Conservation (phyloP, 2,888 invertebrate species). For the Apamea sordens region DNA sequence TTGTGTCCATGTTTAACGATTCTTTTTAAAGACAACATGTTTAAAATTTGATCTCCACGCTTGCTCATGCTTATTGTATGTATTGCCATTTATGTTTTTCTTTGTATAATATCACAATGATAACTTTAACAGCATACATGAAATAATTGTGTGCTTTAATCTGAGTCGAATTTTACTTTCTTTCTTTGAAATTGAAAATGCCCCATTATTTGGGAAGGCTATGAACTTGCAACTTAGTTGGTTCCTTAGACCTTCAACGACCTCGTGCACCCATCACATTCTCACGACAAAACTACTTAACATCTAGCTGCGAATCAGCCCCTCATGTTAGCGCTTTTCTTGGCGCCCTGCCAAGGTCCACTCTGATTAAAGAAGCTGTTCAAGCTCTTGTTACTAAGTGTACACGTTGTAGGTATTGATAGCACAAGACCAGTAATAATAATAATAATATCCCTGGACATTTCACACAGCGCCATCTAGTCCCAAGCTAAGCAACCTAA, state of each 20-base stretch:
- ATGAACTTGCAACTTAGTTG: neutral
- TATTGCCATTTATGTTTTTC: too few species aligned
- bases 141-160: neutral
- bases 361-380: constrained; percentile 46
- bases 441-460: too few species aligned
- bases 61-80: neutral
- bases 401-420: constrained; percentile 10
- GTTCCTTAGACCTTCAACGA: neutral
- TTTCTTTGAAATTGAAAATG: neutral
- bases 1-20: neutral
- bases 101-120: neutral
- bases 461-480: too few species aligned
- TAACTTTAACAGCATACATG: neutral
- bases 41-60: too few species aligned
- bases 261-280: neutral
- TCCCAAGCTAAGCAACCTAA: too few species aligned
- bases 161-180: neutral
- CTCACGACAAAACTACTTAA: constrained; percentile 30
- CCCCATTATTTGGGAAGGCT: neutral
- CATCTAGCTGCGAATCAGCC: constrained; percentile 24
- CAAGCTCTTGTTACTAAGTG: constrained; percentile 31
- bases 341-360: constrained; percentile 51
- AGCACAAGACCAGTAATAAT: too few species aligned
- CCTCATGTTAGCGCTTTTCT: constrained; percentile 29
- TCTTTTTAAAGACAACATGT: neutral